Evolutionary conservation across 1,140 invertebrate species (phyloP), one percentile per base, ranked within the genome.

Genomic region (Temnothorax curvispinosus): DNA sequence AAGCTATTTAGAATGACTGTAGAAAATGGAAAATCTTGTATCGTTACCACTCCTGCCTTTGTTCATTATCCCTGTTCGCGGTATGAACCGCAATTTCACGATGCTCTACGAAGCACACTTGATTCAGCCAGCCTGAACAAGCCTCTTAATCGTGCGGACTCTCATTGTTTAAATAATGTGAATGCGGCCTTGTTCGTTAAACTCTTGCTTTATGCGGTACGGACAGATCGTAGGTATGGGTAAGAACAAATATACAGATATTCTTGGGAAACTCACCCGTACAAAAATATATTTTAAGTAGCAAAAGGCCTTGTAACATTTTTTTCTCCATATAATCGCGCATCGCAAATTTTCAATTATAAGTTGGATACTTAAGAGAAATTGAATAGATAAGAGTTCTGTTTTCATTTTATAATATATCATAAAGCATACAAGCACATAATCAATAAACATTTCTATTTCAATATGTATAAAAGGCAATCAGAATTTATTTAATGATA

Each of bases 71-170:
- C 52, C 76, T 87, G 56, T 78, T 64, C 27, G 85, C 35, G 58
- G 54, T 86, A 64, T 87, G 72, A 74, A 56, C 69, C 54, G 65
- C 77, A 87, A 90, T 90, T 87, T 90, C 75, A 15, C 64, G 27
- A 56, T 38, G n/a, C 4, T 54, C 52, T 58, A 44, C 47, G 58
- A 65, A 56, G 21, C 38, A 56, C 62, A 80, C 62, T 64, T 44
- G 47, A 54, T 21, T 41, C 56, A 72, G 62, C 84, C 54, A 38
- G 21, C 9, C 58, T n/a, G 62, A 75, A 50, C 50, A 81, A 81
- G 58, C 74, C 67, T 32, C 52, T 84, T 89, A 90, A 90, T 89
- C 72, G 77, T 35, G 52, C 32, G 47, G 47, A 77, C 56, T 78
- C 41, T 15, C 58, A 72, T 90, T 87, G 85, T 90, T 86, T 87